Conservation (phyloP, 2,113 vertebrate genomes). For the Terrapene triunguis region DNA sequence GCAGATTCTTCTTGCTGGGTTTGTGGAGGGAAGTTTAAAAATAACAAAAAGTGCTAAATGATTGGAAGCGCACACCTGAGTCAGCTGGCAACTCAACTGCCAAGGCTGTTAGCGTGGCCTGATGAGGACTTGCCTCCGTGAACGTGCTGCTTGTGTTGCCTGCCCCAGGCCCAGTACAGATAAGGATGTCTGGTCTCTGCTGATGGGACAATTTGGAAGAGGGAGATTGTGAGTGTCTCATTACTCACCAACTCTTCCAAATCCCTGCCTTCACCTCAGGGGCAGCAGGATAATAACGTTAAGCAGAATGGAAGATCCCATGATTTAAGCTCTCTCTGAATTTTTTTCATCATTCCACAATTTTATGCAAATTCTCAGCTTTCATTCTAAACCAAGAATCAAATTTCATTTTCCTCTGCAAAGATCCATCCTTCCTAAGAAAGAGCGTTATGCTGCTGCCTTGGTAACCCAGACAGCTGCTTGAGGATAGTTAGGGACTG, state of each 20-base stretch:
- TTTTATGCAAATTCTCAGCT: no score
- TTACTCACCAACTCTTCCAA: not conserved
- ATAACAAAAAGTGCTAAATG: not conserved
- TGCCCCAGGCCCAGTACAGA: not conserved
- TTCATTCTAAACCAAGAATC: no score
- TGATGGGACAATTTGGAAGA: not conserved
- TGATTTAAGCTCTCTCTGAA: no score
- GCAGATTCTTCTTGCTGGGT: not conserved
- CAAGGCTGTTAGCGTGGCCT: not conserved
- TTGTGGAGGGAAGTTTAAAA: not conserved
- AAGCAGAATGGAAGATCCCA: not conserved
- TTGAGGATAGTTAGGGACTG: not conserved
- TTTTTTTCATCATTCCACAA: no score
- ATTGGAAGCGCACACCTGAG: not conserved
- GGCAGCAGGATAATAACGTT: not conserved
- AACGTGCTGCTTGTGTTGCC: not conserved
- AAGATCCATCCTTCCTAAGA: no score
- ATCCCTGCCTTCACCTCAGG: not conserved
- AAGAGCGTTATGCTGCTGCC: no score
- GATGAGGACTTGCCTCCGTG: not conserved
- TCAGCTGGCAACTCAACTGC: not conserved
- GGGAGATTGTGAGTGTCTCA: not conserved
- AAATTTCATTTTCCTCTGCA: no score
- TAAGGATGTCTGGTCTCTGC: not conserved
- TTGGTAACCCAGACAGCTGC: not conserved